phyloP scores from a whole-genome alignment of 1,140 invertebrate species.

The Pomacea maculata region DNA sequence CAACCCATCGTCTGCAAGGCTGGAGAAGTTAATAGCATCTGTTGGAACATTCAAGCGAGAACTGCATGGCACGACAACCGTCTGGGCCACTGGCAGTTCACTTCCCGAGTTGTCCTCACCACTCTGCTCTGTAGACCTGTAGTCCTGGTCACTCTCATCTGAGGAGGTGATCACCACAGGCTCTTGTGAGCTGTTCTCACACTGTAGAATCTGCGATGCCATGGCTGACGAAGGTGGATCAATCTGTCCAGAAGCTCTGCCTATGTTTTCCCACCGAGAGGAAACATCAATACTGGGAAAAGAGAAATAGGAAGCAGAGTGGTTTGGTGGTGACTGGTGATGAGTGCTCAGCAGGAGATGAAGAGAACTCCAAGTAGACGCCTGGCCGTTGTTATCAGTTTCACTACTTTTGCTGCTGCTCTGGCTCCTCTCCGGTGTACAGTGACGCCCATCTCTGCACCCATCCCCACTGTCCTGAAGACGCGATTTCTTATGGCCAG shows the following conservation, averaged over 20 bases:
- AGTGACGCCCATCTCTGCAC: too few relatives aligned
- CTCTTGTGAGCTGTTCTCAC: slow-evolving; percentile 1
- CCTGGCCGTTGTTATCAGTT: too few relatives aligned
- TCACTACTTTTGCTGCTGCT: too few relatives aligned
- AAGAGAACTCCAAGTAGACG: too few relatives aligned
- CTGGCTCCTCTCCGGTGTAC: too few relatives aligned
- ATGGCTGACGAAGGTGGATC: not conserved
- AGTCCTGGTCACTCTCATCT: slow-evolving; percentile 15
- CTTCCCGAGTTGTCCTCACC: not conserved
- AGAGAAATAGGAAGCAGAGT: not conserved
- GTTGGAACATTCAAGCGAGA: slow-evolving; percentile 3
- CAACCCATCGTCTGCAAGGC: not conserved
- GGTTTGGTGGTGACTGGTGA: too few relatives aligned
- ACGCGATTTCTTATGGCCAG: slow-evolving; percentile 47
- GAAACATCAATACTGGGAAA: not conserved
- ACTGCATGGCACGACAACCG: slow-evolving; percentile 17
- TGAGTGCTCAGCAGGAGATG: too few relatives aligned
- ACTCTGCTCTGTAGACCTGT: not conserved
- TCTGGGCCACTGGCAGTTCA: slow-evolving; percentile 3
- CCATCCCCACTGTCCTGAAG: not conserved
- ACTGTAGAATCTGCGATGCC: too few relatives aligned
- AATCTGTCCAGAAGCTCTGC: not conserved
- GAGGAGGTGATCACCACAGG: slow-evolving; percentile 17
- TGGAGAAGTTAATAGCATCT: not conserved
- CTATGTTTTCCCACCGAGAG: slow-evolving; percentile 12